Conservation (phyloP, 2,113 vertebrate genomes). For the Ciconia maguari region DNA sequence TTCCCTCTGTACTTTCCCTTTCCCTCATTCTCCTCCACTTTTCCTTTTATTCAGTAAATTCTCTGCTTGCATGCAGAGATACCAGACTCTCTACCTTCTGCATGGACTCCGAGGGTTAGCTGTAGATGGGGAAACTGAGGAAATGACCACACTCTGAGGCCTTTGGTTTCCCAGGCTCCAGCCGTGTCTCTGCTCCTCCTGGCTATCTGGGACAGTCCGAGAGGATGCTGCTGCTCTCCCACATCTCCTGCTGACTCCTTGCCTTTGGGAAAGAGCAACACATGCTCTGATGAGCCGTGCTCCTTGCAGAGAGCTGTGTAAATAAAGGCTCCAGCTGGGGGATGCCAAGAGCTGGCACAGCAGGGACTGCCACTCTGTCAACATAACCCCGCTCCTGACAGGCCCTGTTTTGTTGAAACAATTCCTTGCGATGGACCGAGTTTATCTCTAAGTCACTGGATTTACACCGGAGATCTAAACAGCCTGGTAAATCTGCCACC, state of each 20-base stretch:
- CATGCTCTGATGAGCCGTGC: accelerated
- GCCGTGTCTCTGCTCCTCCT: not conserved
- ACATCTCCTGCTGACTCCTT: accelerated
- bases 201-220: not conserved
- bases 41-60: not conserved
- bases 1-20: not conserved
- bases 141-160: accelerated
- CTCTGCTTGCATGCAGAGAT: not conserved
- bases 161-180: not conserved
- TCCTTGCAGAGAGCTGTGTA: not conserved
- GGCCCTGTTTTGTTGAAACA: not conserved
- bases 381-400: not conserved
- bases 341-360: not conserved
- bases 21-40: not conserved
- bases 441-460: conserved; percentile 41
- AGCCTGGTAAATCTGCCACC: conserved; percentile 32
- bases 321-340: not conserved
- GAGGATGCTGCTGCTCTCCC: not conserved
- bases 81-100: not conserved
- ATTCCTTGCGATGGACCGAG: not conserved
- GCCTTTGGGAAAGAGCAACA: not conserved
- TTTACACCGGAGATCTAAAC: not conserved
- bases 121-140: not conserved
- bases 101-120: not conserved
- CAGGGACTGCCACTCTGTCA: conserved; percentile 15